Percentiles rank a stretch among this genome's conserved stretches.
phyloP scores from a whole-genome alignment of 2,113 vertebrate species.

The Psittacus erithacus region DNA sequence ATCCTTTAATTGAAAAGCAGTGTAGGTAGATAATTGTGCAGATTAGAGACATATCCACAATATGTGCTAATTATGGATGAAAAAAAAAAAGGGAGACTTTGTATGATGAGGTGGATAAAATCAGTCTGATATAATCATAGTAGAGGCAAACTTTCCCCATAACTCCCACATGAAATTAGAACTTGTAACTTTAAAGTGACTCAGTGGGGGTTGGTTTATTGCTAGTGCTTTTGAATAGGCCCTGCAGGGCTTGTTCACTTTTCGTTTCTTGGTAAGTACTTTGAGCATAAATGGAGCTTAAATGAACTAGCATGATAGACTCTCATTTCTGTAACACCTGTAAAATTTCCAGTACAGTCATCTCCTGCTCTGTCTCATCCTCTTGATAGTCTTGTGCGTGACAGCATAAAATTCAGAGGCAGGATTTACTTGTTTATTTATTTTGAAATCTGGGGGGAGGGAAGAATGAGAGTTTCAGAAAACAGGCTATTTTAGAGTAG shows the following conservation, averaged over 20 bases:
- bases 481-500: neutral
- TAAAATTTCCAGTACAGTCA: neutral
- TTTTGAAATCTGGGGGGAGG: neutral
- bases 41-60: neutral
- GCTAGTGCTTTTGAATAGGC: constrained; percentile 13
- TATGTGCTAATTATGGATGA: neutral
- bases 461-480: neutral
- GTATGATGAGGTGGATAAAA: neutral
- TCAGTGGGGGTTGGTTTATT: constrained; percentile 13
- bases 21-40: constrained; percentile 42
- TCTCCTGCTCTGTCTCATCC: neutral
- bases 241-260: constrained; percentile 28
- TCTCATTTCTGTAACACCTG: constrained; percentile 27
- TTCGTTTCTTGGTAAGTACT: constrained; percentile 40
- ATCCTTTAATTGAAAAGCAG: constrained; percentile 54
- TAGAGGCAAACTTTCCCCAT: constrained; percentile 35
- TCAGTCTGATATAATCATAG: constrained; percentile 10
- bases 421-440: neutral
- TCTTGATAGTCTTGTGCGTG: neutral
- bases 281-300: constrained; percentile 27
- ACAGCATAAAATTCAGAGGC: neutral
- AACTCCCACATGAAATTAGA: constrained; percentile 35
- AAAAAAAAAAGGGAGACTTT: neutral
- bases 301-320: neutral
- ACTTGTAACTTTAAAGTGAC: constrained; percentile 51